Evolutionary conservation across 1,140 invertebrate species (phyloP).

Genomic region (Drosophila ohnishii): DNA sequence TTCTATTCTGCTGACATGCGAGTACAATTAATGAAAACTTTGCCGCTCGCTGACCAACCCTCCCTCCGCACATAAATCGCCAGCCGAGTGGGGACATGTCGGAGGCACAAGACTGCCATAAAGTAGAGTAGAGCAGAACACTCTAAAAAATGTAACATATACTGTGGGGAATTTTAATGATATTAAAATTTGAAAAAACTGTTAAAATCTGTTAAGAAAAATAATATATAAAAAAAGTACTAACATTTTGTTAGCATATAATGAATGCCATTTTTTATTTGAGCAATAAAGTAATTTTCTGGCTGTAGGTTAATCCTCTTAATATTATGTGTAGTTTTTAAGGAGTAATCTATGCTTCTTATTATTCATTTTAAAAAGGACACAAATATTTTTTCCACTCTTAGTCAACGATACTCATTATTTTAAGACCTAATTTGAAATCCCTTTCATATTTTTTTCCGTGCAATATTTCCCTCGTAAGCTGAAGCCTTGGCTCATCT

Average conservation of each 20-base stretch:
- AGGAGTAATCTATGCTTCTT: no score
- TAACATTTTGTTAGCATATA: no score
- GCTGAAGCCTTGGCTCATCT: slow-evolving; percentile 30
- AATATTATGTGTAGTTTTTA: no score
- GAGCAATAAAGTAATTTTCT: no score
- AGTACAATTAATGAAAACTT: slow-evolving; percentile 64
- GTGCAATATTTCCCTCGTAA: slow-evolving; percentile 15
- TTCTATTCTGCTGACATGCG: slow-evolving; percentile 53
- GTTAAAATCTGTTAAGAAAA: neutral
- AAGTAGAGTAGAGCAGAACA: slow-evolving; percentile 40
- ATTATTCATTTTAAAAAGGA: no score
- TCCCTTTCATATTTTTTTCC: neutral
- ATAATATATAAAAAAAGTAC: neutral
- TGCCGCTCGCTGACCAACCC: slow-evolving; percentile 42
- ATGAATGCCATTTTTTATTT: no score
- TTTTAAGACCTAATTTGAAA: no score
- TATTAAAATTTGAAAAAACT: neutral
- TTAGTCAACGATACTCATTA: no score
- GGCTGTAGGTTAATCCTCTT: no score
- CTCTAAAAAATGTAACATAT: slow-evolving; percentile 17
- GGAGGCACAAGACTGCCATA: slow-evolving; percentile 60
- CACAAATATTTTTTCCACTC: no score
- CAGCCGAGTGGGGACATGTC: slow-evolving; percentile 44
- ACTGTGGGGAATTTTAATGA: neutral
- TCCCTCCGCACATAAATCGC: slow-evolving; percentile 61